phyloP scores from a whole-genome alignment of 2,888 invertebrate species.

The Chorisops tibialis region DNA sequence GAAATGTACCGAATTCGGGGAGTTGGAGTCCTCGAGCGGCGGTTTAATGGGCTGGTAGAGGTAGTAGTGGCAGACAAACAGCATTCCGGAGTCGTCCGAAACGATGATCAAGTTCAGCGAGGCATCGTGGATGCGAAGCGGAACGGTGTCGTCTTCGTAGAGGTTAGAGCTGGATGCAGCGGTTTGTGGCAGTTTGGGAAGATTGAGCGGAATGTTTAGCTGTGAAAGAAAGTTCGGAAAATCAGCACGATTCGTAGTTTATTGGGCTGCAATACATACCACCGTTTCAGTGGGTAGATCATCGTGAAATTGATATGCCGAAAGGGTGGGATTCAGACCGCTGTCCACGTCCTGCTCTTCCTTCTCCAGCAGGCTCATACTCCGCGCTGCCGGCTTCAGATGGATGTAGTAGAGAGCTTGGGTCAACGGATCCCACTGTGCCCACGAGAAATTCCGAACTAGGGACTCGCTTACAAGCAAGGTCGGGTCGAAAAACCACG shows the following conservation, averaged over 20 bases:
- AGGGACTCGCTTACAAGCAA: conserved; percentile 57
- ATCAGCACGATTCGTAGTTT: background rate
- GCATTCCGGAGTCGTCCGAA: conserved; percentile 68
- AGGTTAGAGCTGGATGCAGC: conserved; percentile 56
- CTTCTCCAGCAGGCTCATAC: conserved; percentile 61
- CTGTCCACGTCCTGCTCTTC: conserved; percentile 57
- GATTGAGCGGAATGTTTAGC: conserved; percentile 80
- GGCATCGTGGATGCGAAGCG: conserved; percentile 76
- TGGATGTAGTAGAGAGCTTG: conserved; percentile 83
- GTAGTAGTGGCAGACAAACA: conserved; percentile 79
- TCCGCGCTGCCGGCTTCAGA: conserved; percentile 66
- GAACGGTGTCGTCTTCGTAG: conserved; percentile 79
- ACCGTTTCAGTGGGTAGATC: conserved; percentile 84
- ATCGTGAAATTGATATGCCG: conserved; percentile 82
- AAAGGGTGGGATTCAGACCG: conserved; percentile 68
- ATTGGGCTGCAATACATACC: conserved; percentile 56
- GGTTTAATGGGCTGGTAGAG: conserved; percentile 67
- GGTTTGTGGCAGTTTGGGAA: conserved; percentile 64
- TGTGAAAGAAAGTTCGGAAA: conserved; percentile 46
- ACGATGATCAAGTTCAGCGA: conserved; percentile 76
- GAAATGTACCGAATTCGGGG: conserved; percentile 66
- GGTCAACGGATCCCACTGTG: conserved; percentile 73
- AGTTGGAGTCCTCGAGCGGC: conserved; percentile 46
- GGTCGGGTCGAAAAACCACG: conserved; percentile 58
- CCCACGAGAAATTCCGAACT: conserved; percentile 77